Percentiles rank a stretch among this genome's conserved stretches.
phyloP scores from a whole-genome alignment of 2,888 invertebrate genomes.

The Dascillus cervinus region DNA sequence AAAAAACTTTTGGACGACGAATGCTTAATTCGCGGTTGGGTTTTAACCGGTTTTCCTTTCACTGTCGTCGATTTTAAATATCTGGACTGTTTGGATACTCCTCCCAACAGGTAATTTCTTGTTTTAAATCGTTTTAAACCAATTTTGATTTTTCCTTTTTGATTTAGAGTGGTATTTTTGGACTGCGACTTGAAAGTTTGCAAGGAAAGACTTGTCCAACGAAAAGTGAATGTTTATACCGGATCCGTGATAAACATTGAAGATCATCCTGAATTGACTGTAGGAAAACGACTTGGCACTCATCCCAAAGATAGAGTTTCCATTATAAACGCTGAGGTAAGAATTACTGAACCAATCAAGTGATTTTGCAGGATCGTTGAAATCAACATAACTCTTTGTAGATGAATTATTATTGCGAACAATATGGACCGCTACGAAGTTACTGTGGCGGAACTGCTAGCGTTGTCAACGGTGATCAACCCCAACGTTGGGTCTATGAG shows the following conservation, averaged over 20 bases:
- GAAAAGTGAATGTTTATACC: slow-evolving; percentile 30
- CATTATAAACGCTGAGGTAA: slow-evolving; percentile 34
- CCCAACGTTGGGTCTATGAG: slow-evolving; percentile 32
- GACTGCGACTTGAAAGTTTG: slow-evolving; percentile 38
- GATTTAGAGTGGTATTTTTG: slow-evolving; percentile 33
- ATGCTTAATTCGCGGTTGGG: slow-evolving; percentile 55
- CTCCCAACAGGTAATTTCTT: slow-evolving; percentile 52
- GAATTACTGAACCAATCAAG: no score
- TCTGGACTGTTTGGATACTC: slow-evolving; percentile 51
- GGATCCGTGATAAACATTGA: slow-evolving; percentile 28
- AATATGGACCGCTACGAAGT: slow-evolving; percentile 36
- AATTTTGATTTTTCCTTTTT: slow-evolving; percentile 1
- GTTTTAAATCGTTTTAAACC: slow-evolving; percentile 2
- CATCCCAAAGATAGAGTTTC: slow-evolving; percentile 35
- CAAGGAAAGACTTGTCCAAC: slow-evolving; percentile 29
- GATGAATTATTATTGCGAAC: slow-evolving; percentile 35
- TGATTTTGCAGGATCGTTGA: no score
- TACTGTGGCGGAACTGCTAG: slow-evolving; percentile 36
- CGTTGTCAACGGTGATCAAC: slow-evolving; percentile 35
- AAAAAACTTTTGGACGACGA: slow-evolving; percentile 45
- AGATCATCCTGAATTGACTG: slow-evolving; percentile 15
- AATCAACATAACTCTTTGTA: no score
- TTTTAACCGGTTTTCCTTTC: slow-evolving; percentile 53
- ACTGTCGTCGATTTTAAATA: slow-evolving; percentile 51
- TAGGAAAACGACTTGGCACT: slow-evolving; percentile 23